Conservation (phyloP, 2,113 vertebrate genomes). For the Patagioenas fasciata region DNA sequence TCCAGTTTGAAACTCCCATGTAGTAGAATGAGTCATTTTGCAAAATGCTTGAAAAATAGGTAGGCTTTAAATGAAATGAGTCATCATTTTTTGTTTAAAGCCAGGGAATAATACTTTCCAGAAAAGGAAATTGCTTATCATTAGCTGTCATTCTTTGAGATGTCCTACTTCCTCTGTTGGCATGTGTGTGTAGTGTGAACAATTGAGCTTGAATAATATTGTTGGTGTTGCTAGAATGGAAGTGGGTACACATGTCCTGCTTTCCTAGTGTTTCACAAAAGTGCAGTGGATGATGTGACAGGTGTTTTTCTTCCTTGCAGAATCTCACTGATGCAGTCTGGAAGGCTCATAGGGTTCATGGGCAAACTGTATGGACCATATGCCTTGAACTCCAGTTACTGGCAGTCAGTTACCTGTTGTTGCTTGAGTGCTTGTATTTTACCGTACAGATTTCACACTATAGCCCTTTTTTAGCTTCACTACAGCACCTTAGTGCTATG, state of each 20-base stretch:
- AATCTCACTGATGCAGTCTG: neutral
- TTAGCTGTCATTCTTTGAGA: neutral
- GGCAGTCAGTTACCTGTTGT: neutral
- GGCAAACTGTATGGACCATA: neutral
- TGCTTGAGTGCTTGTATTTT: neutral
- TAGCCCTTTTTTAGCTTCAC: neutral
- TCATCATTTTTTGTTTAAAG: slow-evolving; percentile 11
- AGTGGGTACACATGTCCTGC: neutral
- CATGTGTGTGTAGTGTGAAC: accelerated
- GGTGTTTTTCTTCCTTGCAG: neutral
- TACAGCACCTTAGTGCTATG: neutral
- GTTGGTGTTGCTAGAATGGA: neutral
- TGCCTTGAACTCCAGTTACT: neutral
- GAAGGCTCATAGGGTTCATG: neutral
- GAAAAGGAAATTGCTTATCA: neutral
- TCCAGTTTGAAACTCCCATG: neutral
- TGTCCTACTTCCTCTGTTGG: neutral
- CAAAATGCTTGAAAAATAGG: neutral
- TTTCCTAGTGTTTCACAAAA: neutral
- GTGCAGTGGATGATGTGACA: neutral
- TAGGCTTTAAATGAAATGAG: neutral
- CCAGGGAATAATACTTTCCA: neutral
- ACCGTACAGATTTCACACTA: neutral
- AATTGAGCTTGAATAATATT: neutral
- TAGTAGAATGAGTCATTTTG: neutral